These are phyloP conservation scores for Cyanoramphus novaezelandiae DNA, from an alignment of 2,113 vertebrate species.

Conservation along the genomic window DNA sequence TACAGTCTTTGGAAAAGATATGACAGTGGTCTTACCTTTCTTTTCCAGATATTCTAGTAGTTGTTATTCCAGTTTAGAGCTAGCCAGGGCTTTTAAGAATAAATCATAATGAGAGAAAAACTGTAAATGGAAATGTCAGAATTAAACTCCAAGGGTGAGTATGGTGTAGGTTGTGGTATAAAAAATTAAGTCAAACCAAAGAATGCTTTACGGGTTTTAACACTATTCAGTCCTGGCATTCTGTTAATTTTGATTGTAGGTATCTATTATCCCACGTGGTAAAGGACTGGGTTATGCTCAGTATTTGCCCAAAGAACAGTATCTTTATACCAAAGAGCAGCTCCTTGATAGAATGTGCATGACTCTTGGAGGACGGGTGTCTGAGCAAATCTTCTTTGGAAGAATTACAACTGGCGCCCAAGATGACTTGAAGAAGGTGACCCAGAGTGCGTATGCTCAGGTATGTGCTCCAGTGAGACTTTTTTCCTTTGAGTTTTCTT, in stretches of 20 bases:
- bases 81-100: conserved; percentile 46
- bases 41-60: conserved; percentile 34
- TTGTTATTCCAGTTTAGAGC: conserved; percentile 5
- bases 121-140: neutral
- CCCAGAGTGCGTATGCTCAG: conserved; percentile 96
- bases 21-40: neutral
- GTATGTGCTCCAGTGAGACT: conserved; percentile 60
- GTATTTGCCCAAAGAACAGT: conserved; percentile 95
- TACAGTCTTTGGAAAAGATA: neutral
- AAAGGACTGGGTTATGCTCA: conserved; percentile 96
- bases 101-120: conserved; percentile 11
- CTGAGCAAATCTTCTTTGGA: conserved; percentile 94
- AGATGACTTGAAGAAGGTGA: conserved; percentile 94
- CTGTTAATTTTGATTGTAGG: conserved; percentile 74
- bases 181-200: neutral
- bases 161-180: neutral
- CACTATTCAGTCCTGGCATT: neutral
- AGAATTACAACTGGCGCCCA: conserved; percentile 95
- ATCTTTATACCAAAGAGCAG: conserved; percentile 94
- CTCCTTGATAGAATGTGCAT: conserved; percentile 98
- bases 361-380: conserved; percentile 91
- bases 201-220: neutral
- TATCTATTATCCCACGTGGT: conserved; percentile 96
- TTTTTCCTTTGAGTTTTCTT: neutral
- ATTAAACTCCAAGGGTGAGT: neutral